phyloP scores from a whole-genome alignment of 2,888 invertebrate genomes.

The Ptilodon capucinus region DNA sequence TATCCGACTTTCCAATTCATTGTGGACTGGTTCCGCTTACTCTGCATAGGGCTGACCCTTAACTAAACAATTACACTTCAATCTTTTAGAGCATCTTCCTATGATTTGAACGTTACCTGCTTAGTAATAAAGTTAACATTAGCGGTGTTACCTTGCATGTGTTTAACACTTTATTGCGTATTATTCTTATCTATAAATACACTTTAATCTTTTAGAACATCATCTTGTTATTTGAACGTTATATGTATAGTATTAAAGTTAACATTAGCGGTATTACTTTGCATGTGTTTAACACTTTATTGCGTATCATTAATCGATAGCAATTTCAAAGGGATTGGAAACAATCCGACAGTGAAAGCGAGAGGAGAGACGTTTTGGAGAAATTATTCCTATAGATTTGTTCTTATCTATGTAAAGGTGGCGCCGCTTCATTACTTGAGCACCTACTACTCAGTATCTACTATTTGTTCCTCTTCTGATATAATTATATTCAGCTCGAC shows the following conservation, averaged over 20 bases:
- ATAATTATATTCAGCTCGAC: too few relatives aligned
- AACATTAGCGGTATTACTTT: neutral
- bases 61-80: neutral
- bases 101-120: neutral
- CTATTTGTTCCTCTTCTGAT: too few relatives aligned
- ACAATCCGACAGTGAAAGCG: slow-evolving; percentile 30
- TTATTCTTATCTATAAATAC: too few relatives aligned
- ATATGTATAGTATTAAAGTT: neutral
- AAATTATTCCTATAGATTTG: neutral
- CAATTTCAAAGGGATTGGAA: slow-evolving; percentile 21
- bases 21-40: slow-evolving; percentile 26
- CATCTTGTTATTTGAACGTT: neutral
- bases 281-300: neutral
- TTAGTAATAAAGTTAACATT: neutral
- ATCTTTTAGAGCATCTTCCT: neutral
- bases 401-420: neutral
- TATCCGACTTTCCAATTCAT: slow-evolving; percentile 40
- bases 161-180: neutral
- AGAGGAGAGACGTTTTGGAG: slow-evolving; percentile 18
- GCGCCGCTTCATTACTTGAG: neutral
- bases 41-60: slow-evolving; percentile 30
- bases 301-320: slow-evolving; percentile 34
- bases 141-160: neutral
- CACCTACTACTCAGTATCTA: too few relatives aligned
- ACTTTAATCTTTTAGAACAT: neutral